Evolutionary conservation across 2,113 vertebrate species (phyloP), one percentile per base, ranked within the genome.

Genomic region (Mesoclemmys tuberculata): DNA sequence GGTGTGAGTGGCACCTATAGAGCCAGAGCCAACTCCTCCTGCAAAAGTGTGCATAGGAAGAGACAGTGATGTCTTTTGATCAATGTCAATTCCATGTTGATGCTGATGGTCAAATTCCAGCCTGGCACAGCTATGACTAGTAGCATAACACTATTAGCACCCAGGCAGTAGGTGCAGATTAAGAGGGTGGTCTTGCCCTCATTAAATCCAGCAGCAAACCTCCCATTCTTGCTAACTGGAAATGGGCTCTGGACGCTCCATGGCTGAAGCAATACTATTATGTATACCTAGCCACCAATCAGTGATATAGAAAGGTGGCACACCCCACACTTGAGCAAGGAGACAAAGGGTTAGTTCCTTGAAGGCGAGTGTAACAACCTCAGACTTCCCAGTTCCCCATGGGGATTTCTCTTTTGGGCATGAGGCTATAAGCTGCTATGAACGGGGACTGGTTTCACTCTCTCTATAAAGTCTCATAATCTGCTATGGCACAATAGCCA

Each of bases 311-410:
- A 19, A 84, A 77, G 64, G 64, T 14, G 48, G 26, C 27, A 35
- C 1, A 80, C 38, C 35, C 68, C 0, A 0, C 16, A 8, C 38
- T 61, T 49, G 31, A 4, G 54, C 3, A 48, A 44, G 13, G 8
- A 35, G 5, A 14, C 10, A 51, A 58, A 56, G n/a, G 1, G 0
- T 79, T 8, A 29, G 5, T 10, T 84, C 52, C 8, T 0, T 61
- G 5, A 2, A 16, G 5, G 2, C 24, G 7, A 1, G n/a, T 71
- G 22, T 41, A 74, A 21, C 38, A 44, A 44, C 10, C 10, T 74
- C 8, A 41, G 24, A 41, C 22, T 10, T 10, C 11, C 38, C n/a
- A 26, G 21, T 74, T 41, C 38, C 9, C 24, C 38, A 11, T 5
- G 11, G 41, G n/a, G 68, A 74, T 74, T 41, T n/a, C 38, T 74